A percentile compares a stretch with the other conserved stretches of the same genome.
Evolutionary conservation across 1,140 invertebrate species (phyloP).

Genomic region (Rhizoglyphus robini): DNA sequence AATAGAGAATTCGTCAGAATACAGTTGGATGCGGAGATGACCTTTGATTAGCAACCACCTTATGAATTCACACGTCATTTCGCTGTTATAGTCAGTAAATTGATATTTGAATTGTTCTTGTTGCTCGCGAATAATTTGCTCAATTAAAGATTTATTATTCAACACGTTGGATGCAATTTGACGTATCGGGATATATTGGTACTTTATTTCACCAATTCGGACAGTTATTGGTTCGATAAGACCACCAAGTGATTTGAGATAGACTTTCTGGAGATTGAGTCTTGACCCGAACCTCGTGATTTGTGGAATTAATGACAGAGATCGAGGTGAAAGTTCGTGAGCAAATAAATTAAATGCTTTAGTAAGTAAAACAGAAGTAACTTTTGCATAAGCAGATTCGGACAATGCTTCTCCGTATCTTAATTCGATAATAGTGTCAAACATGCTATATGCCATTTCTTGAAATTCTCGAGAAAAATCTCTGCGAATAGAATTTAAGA

Average conservation of each 20-base stretch:
- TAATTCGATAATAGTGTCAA: not conserved
- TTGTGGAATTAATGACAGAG: not conserved
- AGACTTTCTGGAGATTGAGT: not conserved
- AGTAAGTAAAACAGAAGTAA: not conserved
- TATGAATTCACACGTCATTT: not conserved
- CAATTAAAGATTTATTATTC: not conserved
- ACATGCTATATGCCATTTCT: not conserved
- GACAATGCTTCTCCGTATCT: not conserved
- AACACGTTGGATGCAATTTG: not conserved
- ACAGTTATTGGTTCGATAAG: not conserved
- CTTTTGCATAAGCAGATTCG: not conserved
- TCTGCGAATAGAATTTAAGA: not conserved
- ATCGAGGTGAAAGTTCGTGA: not conserved
- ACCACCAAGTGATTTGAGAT: not conserved
- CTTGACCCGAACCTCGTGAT: not conserved
- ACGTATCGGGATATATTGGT: not conserved
- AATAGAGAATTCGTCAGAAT: not conserved
- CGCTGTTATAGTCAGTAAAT: not conserved
- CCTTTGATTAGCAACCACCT: not conserved
- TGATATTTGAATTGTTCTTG: not conserved
- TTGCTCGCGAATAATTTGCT: not conserved
- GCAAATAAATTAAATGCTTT: not conserved
- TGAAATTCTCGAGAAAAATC: not conserved
- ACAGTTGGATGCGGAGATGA: not conserved
- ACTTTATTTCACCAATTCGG: not conserved